Conservation (phyloP, 2,888 invertebrate genomes). For the Heteropelma amictum region DNA sequence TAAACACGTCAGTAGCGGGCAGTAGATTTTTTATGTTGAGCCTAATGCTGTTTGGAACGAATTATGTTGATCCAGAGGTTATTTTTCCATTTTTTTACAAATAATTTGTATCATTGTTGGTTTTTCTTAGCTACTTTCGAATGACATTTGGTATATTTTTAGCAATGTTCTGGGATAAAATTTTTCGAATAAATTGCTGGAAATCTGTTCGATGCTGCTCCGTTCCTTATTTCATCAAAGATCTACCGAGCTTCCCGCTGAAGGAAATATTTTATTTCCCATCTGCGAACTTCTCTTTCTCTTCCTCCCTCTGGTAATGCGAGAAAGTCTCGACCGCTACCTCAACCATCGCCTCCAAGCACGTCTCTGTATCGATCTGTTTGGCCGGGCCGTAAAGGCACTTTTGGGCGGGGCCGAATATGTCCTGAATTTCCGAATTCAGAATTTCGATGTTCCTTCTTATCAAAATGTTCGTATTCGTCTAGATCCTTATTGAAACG, state of each 20-base stretch:
- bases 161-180: no score
- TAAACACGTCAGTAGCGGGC: no score
- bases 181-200: neutral
- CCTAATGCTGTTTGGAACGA: no score
- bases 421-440: conserved; percentile 30
- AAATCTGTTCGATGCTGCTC: neutral
- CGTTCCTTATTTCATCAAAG: neutral
- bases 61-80: no score
- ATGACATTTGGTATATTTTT: no score
- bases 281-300: neutral
- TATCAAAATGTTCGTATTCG: no score
- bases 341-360: conserved; percentile 30
- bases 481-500: no score
- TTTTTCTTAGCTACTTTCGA: no score
- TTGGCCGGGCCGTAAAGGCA: conserved; percentile 63
- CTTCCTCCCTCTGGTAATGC: conserved; percentile 17
- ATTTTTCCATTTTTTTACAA: no score
- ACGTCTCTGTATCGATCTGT: conserved; percentile 64
- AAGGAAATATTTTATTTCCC: neutral
- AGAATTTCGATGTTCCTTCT: conserved; percentile 2
- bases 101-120: no score
- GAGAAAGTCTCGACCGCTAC: conserved; percentile 33
- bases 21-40: no score
- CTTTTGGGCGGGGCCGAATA: conserved; percentile 61
- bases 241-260: no score